Conservation (phyloP, 2,797 vertebrate genomes). For the Eulemur albifrons region DNA sequence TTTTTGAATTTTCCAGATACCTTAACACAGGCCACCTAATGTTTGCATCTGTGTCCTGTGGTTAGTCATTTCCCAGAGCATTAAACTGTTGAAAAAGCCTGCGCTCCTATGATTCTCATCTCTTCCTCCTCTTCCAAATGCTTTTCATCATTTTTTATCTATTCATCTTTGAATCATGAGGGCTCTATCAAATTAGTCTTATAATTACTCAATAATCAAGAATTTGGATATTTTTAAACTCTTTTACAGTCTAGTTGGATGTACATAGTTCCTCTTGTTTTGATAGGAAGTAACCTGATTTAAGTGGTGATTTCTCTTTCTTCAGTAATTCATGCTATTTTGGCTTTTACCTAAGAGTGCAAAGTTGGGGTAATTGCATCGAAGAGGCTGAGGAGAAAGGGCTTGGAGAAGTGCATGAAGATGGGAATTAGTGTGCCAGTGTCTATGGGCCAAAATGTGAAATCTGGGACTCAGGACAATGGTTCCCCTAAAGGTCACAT, state of each 20-base stretch:
- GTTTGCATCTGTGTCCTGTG: too few species aligned
- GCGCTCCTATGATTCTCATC: too few species aligned
- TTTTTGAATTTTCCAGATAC: background rate
- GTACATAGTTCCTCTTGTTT: background rate
- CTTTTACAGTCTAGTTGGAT: background rate
- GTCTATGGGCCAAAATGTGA: background rate
- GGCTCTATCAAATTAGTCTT: background rate
- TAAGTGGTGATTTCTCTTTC: background rate
- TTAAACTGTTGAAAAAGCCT: background rate
- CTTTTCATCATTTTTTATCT: background rate
- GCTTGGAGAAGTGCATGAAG: background rate
- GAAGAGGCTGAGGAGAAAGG: background rate
- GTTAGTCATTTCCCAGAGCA: accelerated
- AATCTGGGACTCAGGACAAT: background rate
- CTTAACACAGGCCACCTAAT: background rate
- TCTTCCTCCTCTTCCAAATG: background rate
- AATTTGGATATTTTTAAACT: background rate
- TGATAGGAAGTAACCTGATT: background rate
- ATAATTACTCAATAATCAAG: background rate
- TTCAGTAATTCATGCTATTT: background rate
- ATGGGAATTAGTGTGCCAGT: background rate
- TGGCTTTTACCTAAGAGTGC: background rate
- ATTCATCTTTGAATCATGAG: background rate
- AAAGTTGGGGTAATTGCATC: background rate
- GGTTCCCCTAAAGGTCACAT: background rate